phyloP scores from a whole-genome alignment of 2,797 vertebrate species.

The Simalia tracyae region DNA sequence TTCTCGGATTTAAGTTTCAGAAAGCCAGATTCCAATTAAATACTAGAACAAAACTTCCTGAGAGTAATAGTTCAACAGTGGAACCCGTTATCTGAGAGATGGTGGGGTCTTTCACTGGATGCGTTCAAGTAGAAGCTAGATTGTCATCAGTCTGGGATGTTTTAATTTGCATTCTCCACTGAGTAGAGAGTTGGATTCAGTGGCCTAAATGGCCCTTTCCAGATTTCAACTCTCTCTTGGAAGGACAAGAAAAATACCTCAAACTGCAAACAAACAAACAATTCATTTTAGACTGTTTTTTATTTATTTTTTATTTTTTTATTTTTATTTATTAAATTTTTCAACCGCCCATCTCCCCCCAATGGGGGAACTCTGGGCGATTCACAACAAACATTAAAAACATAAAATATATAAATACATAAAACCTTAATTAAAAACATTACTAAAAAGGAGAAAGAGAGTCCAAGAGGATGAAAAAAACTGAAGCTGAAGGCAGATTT shows the following conservation, averaged over 20 bases:
- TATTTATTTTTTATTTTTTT: too few species aligned
- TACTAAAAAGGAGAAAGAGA: too few species aligned
- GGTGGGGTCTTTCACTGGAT: neutral
- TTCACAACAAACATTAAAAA: too few species aligned
- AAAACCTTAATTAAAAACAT: too few species aligned
- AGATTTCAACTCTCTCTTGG: neutral
- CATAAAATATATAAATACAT: too few species aligned
- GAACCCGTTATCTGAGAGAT: neutral
- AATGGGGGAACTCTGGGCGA: too few species aligned
- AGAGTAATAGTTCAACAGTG: neutral
- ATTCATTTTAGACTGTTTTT: neutral
- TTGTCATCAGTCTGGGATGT: neutral
- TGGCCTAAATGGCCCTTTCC: neutral
- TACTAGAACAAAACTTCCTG: neutral
- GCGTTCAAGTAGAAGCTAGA: neutral
- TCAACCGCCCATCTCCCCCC: too few species aligned
- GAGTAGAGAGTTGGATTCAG: neutral
- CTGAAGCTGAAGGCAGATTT: too few species aligned
- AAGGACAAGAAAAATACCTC: neutral
- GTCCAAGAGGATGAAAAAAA: too few species aligned
- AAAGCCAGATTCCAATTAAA: neutral
- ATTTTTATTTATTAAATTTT: too few species aligned
- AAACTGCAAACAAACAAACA: neutral
- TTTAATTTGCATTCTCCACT: neutral
- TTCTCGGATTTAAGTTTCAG: neutral